Conservation (phyloP, 92 coral and sea anemone species). For the Epizoanthus rinbou region DNA sequence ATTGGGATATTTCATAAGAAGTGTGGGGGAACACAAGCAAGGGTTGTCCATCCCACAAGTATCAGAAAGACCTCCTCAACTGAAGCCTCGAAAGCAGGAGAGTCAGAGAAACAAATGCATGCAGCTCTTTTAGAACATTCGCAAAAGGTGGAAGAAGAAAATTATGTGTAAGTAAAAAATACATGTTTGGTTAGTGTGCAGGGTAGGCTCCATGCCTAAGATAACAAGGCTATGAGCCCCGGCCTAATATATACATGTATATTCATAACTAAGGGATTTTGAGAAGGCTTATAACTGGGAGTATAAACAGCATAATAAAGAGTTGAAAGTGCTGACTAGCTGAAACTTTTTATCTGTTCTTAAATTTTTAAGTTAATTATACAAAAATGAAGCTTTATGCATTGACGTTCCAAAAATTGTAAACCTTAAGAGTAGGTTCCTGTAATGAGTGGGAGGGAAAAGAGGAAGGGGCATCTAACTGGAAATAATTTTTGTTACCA, state of each 20-base stretch:
- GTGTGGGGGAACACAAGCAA: slow-evolving; percentile 1
- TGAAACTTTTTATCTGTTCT: too few species aligned
- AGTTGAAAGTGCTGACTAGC: too few species aligned
- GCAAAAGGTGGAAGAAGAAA: not conserved
- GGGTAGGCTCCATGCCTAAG: not conserved
- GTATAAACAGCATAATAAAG: too few species aligned
- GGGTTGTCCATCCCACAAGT: slow-evolving; percentile 12
- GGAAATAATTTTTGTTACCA: too few species aligned
- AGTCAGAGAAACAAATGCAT: slow-evolving; percentile 9
- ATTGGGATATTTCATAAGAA: not conserved
- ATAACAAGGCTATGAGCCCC: not conserved
- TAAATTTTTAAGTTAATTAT: too few species aligned
- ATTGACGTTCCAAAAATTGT: too few species aligned
- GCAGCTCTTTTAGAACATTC: slow-evolving; percentile 15
- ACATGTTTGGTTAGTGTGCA: not conserved
- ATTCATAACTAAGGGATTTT: too few species aligned
- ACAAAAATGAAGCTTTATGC: too few species aligned
- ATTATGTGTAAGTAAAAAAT: slow-evolving; percentile 10
- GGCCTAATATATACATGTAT: not conserved
- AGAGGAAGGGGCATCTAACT: too few species aligned
- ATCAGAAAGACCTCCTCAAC: slow-evolving; percentile 18
- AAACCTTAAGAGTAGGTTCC: too few species aligned
- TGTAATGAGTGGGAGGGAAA: too few species aligned
- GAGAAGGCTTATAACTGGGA: too few species aligned
- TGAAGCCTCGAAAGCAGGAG: not conserved